Percentiles rank a stretch among this genome's conserved stretches.
Evolutionary conservation across 2,113 vertebrate genomes (phyloP).

Genomic region (Eudorcas thomsonii): DNA sequence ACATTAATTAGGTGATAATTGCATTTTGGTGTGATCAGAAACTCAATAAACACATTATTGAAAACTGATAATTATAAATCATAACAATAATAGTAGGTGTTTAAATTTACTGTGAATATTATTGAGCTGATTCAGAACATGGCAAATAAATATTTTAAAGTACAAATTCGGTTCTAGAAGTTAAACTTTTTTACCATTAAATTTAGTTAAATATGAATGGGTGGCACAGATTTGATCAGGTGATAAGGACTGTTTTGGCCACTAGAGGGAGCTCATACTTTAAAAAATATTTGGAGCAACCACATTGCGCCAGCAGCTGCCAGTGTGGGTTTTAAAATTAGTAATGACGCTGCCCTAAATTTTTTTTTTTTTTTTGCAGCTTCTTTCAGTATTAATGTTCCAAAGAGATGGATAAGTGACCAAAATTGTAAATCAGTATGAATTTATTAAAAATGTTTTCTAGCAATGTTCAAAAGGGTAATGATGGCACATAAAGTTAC

Average conservation of each 20-base stretch:
- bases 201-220: neutral
- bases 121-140: neutral
- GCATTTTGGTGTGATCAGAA: constrained; percentile 1
- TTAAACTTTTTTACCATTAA: constrained; percentile 15
- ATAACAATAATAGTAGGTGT: neutral
- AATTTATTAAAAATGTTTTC: neutral
- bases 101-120: neutral
- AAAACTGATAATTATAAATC: constrained; percentile 45
- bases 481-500: neutral
- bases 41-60: constrained; percentile 34
- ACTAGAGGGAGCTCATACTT: constrained; percentile 59
- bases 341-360: neutral
- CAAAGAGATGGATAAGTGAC: neutral
- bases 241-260: neutral
- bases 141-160: neutral
- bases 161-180: neutral
- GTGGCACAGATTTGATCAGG: neutral
- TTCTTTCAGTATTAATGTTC: neutral
- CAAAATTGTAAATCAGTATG: neutral
- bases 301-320: neutral
- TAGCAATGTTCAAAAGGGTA: neutral
- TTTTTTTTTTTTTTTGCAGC: neutral
- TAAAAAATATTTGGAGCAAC: neutral
- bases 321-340: neutral
- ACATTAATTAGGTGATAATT: constrained; percentile 43